These are phyloP conservation scores for Todiramphus chloris DNA, from an alignment of 2,113 vertebrate genomes.

Conservation along the genomic window DNA sequence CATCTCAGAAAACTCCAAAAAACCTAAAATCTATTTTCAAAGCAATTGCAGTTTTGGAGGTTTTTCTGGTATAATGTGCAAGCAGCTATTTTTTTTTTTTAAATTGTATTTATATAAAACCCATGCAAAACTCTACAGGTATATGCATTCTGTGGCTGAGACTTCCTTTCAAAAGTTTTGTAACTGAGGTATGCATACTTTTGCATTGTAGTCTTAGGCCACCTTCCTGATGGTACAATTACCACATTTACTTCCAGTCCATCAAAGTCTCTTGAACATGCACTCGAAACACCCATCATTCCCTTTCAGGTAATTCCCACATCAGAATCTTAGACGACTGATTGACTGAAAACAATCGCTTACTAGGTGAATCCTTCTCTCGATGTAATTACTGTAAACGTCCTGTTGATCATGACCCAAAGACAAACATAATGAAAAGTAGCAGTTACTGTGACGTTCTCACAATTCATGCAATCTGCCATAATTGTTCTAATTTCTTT, in stretches of 20 bases:
- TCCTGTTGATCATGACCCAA: conserved; percentile 88
- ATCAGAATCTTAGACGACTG: conserved; percentile 83
- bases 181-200: conserved; percentile 99
- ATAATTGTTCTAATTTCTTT: conserved; percentile 91
- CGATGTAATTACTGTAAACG: conserved; percentile 84
- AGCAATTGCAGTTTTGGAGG: conserved; percentile 99
- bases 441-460: conserved; percentile 91
- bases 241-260: conserved; percentile 90
- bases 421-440: conserved; percentile 90
- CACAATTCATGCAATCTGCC: conserved; percentile 95
- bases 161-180: conserved; percentile 96
- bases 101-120: conserved; percentile 99
- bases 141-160: conserved; percentile 99
- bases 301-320: conserved; percentile 89
- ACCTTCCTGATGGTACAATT: conserved; percentile 86
- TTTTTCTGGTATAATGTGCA: conserved; percentile 99
- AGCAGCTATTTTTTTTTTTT: conserved; percentile 99
- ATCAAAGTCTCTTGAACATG: conserved; percentile 93
- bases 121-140: conserved; percentile 99
- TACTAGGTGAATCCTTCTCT: conserved; percentile 86
- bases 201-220: conserved; percentile 95
- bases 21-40: conserved; percentile 99
- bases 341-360: conserved; percentile 86
- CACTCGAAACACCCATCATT: conserved; percentile 90
- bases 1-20: conserved; percentile 99